Conservation (phyloP, 2,113 vertebrate species). For the Capreolus pygargus region DNA sequence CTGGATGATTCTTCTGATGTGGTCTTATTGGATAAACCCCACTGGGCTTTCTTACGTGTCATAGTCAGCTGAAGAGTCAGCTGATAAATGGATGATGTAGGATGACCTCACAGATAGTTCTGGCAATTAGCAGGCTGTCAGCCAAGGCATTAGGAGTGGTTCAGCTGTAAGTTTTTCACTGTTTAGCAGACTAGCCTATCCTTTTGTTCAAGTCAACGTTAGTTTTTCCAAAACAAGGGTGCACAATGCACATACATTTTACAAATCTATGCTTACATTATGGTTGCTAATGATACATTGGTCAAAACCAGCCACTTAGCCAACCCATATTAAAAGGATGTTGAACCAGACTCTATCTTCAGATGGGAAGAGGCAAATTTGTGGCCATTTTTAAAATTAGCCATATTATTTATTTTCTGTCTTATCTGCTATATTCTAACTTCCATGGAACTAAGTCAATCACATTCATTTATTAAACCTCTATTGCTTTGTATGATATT, state of each 20-base stretch:
- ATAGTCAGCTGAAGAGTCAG: background rate
- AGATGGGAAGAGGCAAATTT: background rate
- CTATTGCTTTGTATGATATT: background rate
- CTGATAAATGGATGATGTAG: background rate
- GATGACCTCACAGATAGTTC: background rate
- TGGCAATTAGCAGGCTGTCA: background rate
- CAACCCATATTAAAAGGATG: background rate
- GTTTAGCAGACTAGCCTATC: background rate
- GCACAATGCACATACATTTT: background rate
- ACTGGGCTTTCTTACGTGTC: background rate
- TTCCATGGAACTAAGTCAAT: background rate
- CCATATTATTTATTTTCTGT: background rate
- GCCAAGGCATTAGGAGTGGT: background rate
- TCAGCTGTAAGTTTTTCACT: background rate
- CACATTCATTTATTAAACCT: background rate
- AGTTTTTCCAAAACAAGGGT: background rate
- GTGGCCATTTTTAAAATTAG: background rate
- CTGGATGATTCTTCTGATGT: background rate
- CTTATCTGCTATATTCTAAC: background rate
- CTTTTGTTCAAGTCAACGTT: background rate
- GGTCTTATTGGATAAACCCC: background rate
- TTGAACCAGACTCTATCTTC: background rate
- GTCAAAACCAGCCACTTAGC: background rate
- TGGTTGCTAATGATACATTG: background rate
- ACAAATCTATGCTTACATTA: background rate